Evolutionary conservation across 2,797 vertebrate genomes (phyloP), one percentile per base, ranked within the genome.

Genomic region (Harpagifer antarcticus): DNA sequence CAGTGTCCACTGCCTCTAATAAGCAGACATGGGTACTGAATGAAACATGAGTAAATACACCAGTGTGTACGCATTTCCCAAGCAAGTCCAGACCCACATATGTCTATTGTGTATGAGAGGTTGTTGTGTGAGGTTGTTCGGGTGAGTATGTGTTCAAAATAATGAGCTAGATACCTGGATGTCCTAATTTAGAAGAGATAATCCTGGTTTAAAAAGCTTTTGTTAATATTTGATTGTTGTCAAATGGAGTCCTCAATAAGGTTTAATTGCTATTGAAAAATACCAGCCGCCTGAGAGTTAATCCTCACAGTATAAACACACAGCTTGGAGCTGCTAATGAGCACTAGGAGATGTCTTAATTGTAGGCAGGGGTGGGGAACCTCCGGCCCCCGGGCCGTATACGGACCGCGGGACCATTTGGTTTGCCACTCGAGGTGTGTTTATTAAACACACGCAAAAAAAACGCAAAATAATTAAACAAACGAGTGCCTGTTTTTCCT

Each of bases 21-120:
- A 83, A 90, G 82, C 76, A 87, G 90, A 84, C 80, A 60, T 9
- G 86, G 87, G 86, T 83, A 49, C 78, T 89, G 83, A 89, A 90
- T 87, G 85, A 90, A 86, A 83, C 78, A 88, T 81, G 75, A 89
- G 74, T 78, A 76, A 82, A 82, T 81, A 79, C 27, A 63, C 59
- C 50, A 14, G 37, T 47, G 69, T 72, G 61, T 40, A 16, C 23
- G 42, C 53, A 37, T 63, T 49, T 20, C 53, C 15, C 43, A 20
- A 2, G 17, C 5, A 49, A 43, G 45, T 62, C 49, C 0, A 7
- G 17, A 42, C 43, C 43, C 40, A 57, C 15, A 17, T 65, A 53
- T 19, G 47, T 37, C 23, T 49, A 33, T 37, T 7, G 27, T 58
- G 45, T 45, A 42, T 27, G 3, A 55, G 17, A 49, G 9, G 43